phyloP scores from a whole-genome alignment of 2,113 vertebrate species.

The Cygnus buccinator region DNA sequence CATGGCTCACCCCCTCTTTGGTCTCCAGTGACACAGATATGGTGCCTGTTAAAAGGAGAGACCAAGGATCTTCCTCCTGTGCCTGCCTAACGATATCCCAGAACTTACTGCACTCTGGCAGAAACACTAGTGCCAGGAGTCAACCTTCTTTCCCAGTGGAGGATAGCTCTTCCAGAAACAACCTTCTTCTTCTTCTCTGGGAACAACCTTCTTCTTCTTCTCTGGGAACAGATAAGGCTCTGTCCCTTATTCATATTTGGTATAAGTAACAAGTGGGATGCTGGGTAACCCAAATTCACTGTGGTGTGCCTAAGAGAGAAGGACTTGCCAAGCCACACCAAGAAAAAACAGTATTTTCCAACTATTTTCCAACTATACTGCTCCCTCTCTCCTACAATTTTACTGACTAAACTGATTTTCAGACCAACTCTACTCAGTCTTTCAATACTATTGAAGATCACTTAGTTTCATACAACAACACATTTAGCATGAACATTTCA shows the following conservation, averaged over 20 bases:
- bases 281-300: background rate
- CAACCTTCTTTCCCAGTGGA: too few relatives aligned
- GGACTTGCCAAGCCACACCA: background rate
- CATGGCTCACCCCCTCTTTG: fast-evolving
- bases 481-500: background rate
- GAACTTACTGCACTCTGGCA: too few relatives aligned
- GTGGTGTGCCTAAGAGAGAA: background rate
- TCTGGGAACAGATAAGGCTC: too few relatives aligned
- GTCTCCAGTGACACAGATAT: background rate
- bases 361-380: background rate
- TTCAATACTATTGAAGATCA: background rate
- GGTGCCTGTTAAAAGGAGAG: background rate
- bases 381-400: background rate
- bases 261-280: background rate
- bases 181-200: too few relatives aligned
- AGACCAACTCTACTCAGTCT: background rate
- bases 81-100: too few relatives aligned
- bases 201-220: too few relatives aligned
- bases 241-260: background rate
- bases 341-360: background rate
- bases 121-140: too few relatives aligned
- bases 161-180: too few relatives aligned
- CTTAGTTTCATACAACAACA: background rate
- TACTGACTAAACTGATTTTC: background rate
- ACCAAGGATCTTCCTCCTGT: background rate